Conservation (phyloP, 35 echinoderm and acorn worm species). For the Strongylocentrotus purpuratus region DNA sequence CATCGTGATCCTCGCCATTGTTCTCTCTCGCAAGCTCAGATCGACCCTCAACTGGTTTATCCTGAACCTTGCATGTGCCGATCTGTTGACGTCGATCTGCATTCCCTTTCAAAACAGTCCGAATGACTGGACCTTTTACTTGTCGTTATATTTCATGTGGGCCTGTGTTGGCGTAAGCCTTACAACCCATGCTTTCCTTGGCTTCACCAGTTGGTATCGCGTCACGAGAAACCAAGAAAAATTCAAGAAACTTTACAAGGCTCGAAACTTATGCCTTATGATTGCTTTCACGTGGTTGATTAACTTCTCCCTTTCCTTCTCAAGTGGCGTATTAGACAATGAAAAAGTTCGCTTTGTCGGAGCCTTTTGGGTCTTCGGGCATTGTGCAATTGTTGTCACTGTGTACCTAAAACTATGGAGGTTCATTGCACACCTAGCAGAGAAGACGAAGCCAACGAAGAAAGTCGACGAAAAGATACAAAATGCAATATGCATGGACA, state of each 20-base stretch:
- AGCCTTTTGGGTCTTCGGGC: neutral
- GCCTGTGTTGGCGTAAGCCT: neutral
- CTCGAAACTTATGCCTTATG: neutral
- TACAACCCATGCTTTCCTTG: neutral
- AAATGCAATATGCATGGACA: neutral
- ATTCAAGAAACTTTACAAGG: neutral
- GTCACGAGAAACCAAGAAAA: neutral
- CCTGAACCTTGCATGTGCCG: conserved; percentile 81
- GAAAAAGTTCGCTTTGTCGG: neutral
- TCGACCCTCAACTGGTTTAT: conserved; percentile 87
- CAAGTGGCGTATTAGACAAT: neutral
- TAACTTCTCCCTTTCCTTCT: neutral
- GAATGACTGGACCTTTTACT: no score
- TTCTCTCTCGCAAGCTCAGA: conserved; percentile 67
- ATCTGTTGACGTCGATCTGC: conserved; percentile 69
- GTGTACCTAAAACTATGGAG: neutral
- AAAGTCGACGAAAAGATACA: neutral
- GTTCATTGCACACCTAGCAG: neutral
- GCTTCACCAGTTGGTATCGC: neutral
- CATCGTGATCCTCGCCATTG: conserved; percentile 80
- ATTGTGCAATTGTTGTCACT: neutral
- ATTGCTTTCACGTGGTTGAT: neutral
- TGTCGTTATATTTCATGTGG: neutral
- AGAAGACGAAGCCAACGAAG: neutral
- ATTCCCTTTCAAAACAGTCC: conserved; percentile 49